Percentiles rank a stretch among this genome's conserved stretches.
phyloP scores from a whole-genome alignment of 2,113 vertebrate genomes.

The Cairina moschata region DNA sequence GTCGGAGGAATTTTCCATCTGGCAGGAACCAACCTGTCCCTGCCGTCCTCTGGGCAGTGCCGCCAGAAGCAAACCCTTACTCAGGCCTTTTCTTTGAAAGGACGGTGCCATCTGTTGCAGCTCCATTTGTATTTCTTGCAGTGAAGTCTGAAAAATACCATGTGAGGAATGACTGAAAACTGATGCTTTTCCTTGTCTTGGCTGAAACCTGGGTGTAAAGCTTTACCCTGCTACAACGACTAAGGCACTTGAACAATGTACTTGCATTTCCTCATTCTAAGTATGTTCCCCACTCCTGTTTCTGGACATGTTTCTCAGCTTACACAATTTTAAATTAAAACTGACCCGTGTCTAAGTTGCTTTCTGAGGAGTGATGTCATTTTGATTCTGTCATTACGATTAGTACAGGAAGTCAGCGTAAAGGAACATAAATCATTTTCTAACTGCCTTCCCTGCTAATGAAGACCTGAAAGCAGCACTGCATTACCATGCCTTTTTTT shows the following conservation, averaged over 20 bases:
- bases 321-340: not conserved
- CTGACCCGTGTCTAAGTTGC: not conserved
- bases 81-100: not conserved
- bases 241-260: not conserved
- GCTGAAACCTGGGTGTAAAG: not conserved
- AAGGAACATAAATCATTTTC: not conserved
- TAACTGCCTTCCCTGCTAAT: not conserved
- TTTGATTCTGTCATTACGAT: not conserved
- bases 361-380: not conserved
- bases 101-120: not conserved
- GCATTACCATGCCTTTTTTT: not conserved
- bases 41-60: not conserved
- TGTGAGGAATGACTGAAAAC: not conserved
- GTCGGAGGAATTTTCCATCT: not conserved
- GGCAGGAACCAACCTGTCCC: not conserved
- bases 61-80: not conserved
- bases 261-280: not conserved
- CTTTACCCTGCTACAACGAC: accelerated
- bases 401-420: not conserved
- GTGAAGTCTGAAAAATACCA: not conserved
- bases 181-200: not conserved
- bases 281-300: not conserved
- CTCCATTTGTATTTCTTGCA: not conserved
- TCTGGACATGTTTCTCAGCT: not conserved
- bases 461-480: not conserved